Base-by-base conservation (phyloP, 23 tunicate genomes). In the Trididemnum nubilum region DNA sequence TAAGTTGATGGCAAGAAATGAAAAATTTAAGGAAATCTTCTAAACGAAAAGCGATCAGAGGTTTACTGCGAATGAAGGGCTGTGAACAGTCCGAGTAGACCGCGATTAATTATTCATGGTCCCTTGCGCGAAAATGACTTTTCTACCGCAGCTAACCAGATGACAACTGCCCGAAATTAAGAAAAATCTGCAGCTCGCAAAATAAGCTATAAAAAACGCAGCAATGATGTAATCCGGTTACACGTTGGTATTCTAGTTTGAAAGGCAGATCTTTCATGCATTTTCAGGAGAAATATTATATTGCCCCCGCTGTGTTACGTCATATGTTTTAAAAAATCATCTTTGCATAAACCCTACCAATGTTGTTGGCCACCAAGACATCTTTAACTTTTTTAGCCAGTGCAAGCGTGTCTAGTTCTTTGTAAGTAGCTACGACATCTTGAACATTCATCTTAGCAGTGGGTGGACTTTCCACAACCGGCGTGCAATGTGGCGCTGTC, bases 371-470 rank as follows among this genome's bases (percentile, higher is more conserved):
- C 9, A 82, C 66, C 24, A 85, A 54, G 27, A 85, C 49, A 26
- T 85, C 83, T 50, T 85, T 85, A n/a, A 85, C 90, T 69, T 78
- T 70, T 70, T 51, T 34, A 22, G 84, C 82, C 51, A 85, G 33
- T 2, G 21, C 30, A 33, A 44, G 34, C 2, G 90, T 85, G 71
- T 85, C 90, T 71, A 85, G 72, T 27, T 78, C 72, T 38, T 83
- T 83, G 52, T 82, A 85, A 31, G 36, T 69, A 4, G 84, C 54
- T 1, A 82, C 50, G 18, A 85, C 50, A 52, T 79, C 84, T 34
- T 79, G 84, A 22, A 85, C 69, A 34, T 85, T 69, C 28, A 85
- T 37, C 24, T 29, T 57, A 3, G 28, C 21, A 39, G 2, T n/a
- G 3, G 32, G 15, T 15, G 78, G 25, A 15, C 25, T 73, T 26